Evolutionary conservation across 2,888 invertebrate genomes (phyloP).

Genomic region (Cataglyphis cursor): DNA sequence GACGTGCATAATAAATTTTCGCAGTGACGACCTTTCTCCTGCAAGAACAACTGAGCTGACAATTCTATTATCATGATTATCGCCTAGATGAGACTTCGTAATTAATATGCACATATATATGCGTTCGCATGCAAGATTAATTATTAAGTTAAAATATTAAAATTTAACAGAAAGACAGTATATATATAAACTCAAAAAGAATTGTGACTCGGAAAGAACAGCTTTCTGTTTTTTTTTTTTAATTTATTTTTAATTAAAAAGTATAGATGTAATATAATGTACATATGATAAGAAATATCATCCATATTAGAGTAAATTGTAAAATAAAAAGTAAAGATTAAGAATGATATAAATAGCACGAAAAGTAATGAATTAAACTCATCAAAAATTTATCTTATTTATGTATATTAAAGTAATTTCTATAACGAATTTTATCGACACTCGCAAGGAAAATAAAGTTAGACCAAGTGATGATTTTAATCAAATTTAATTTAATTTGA

Average conservation of each 20-base stretch:
- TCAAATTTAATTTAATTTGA: neutral
- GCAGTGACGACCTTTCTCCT: slow-evolving; percentile 70
- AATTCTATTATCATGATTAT: slow-evolving; percentile 76
- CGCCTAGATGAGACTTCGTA: slow-evolving; percentile 28
- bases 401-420: neutral
- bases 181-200: neutral
- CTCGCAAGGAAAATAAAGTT: neutral
- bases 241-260: neutral
- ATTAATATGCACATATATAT: neutral
- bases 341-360: neutral
- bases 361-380: neutral
- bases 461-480: neutral
- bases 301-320: neutral
- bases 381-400: neutral
- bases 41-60: slow-evolving; percentile 67
- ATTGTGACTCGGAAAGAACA: neutral
- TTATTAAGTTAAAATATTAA: neutral
- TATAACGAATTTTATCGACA: neutral
- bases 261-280: neutral
- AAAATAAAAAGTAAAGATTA: neutral
- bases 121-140: neutral
- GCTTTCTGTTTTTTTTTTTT: neutral
- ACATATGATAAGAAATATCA: neutral
- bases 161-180: neutral
- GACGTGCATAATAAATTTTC: slow-evolving; percentile 75